These are phyloP conservation scores for Canis aureus DNA, from an alignment of 2,113 vertebrate genomes.

Conservation along the genomic window DNA sequence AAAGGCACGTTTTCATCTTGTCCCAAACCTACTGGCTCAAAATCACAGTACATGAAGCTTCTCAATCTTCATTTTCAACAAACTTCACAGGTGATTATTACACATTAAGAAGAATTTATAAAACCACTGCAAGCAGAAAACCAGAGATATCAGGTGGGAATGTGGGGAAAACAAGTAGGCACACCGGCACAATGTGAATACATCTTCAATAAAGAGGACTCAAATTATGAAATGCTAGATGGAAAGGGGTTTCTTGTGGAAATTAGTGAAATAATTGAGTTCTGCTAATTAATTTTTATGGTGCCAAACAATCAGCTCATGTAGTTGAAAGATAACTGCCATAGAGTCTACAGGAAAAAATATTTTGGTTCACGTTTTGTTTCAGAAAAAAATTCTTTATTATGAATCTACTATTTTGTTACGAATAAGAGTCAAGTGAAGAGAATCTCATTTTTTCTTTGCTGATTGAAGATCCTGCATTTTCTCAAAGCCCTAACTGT, in stretches of 20 bases:
- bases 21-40: neutral
- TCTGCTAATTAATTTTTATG: neutral
- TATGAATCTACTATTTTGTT: conserved; percentile 29
- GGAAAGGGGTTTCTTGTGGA: neutral
- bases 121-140: neutral
- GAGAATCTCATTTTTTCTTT: conserved; percentile 45
- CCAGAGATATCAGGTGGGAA: neutral
- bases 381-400: conserved; percentile 15
- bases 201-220: neutral
- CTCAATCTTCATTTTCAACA: neutral
- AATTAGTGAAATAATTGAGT: conserved; percentile 41
- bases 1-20: neutral
- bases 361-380: neutral
- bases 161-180: conserved; percentile 1
- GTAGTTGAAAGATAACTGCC: conserved; percentile 4
- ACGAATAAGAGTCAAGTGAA: conserved; percentile 1
- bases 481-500: conserved; percentile 16
- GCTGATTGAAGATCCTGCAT: neutral
- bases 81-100: neutral
- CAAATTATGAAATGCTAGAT: neutral
- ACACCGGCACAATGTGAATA: neutral
- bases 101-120: neutral
- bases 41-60: neutral
- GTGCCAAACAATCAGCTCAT: neutral
- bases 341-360: conserved; percentile 31